Percentiles rank a stretch among this genome's conserved stretches.
Evolutionary conservation across 2,113 vertebrate species (phyloP).

Genomic region (Gnathonemus longibarbis): DNA sequence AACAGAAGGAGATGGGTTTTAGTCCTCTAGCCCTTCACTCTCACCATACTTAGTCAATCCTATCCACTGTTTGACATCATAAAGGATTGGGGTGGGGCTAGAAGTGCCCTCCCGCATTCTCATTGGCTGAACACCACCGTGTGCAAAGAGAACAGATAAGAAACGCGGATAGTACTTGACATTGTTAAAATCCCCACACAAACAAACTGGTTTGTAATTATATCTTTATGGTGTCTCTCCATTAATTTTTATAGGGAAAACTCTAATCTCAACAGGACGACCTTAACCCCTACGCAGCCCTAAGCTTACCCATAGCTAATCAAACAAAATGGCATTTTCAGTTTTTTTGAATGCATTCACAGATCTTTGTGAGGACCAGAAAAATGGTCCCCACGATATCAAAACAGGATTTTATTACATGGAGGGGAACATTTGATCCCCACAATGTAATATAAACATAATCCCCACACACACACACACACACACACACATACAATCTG

Average conservation of each 20-base stretch:
- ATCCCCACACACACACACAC: background rate
- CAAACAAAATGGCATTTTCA: too few relatives aligned
- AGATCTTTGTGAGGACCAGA: too few relatives aligned
- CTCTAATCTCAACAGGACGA: too few relatives aligned
- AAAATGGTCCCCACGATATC: too few relatives aligned
- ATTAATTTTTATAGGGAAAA: too few relatives aligned
- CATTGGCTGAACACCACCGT: background rate
- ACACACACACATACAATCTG: background rate
- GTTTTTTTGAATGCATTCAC: too few relatives aligned
- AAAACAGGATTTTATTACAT: too few relatives aligned
- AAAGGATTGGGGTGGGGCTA: background rate
- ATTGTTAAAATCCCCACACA: background rate
- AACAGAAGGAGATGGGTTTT: constrained; percentile 31
- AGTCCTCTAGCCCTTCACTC: background rate
- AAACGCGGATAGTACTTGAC: background rate
- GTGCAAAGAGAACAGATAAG: background rate
- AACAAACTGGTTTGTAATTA: background rate
- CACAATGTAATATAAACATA: too few relatives aligned
- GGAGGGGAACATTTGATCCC: too few relatives aligned
- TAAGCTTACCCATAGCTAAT: too few relatives aligned
- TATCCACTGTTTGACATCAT: background rate
- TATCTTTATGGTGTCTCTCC: too few relatives aligned
- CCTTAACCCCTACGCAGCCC: too few relatives aligned
- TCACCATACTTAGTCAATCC: background rate
- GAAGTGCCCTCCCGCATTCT: background rate